Percentiles rank a stretch among this genome's conserved stretches.
These are phyloP conservation scores for Arenaria interpres DNA, from an alignment of 2,113 vertebrate genomes.

Conservation along the genomic window DNA sequence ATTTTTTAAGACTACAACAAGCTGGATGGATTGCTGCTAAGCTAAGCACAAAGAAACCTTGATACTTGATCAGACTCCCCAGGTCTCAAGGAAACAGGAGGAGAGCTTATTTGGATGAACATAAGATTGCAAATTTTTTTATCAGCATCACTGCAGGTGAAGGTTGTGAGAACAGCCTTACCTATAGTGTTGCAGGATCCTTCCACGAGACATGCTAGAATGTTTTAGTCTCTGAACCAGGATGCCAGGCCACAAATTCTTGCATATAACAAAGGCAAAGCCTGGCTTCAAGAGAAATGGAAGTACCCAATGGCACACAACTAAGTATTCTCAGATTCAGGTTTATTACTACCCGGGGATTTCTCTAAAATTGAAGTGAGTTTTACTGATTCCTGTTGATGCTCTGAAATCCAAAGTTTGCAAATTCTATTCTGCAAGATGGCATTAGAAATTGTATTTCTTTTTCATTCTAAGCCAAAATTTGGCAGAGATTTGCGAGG, in stretches of 20 bases:
- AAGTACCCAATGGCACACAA: not conserved
- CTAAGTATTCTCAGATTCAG: not conserved
- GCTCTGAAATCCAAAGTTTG: not conserved
- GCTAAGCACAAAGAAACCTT: not conserved
- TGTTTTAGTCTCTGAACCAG: not conserved
- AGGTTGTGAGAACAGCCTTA: not conserved
- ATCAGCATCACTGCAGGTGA: slow-evolving; percentile 10
- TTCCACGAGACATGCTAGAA: not conserved
- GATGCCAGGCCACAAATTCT: not conserved
- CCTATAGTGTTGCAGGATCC: not conserved
- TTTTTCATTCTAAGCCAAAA: not conserved
- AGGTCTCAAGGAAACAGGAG: not conserved
- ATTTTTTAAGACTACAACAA: not conserved
- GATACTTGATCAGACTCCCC: not conserved
- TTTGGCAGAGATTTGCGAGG: not conserved
- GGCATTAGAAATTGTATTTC: not conserved
- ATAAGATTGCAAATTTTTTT: not conserved
- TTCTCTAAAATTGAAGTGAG: not conserved
- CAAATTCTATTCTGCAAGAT: not conserved
- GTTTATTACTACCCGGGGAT: not conserved
- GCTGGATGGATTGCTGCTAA: not conserved
- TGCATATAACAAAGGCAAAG: not conserved
- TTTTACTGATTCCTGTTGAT: not conserved
- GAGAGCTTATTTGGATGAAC: slow-evolving; percentile 11
- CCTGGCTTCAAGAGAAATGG: not conserved